Percentiles rank a stretch among this genome's conserved stretches.
Evolutionary conservation across 1,140 invertebrate genomes (phyloP).

Genomic region (Physella acuta): DNA sequence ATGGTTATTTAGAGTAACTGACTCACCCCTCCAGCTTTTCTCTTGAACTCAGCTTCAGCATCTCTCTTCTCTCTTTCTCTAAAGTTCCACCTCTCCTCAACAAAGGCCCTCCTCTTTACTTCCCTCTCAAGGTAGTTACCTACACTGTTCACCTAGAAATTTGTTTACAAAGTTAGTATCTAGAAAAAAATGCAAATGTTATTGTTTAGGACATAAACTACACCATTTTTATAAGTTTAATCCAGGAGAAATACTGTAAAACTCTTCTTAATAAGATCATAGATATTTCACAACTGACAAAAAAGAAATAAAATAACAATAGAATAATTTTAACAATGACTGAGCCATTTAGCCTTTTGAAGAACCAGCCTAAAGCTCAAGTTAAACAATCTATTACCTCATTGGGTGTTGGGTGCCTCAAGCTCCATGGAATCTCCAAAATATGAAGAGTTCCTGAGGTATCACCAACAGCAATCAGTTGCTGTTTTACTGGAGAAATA

Average conservation of each 20-base stretch:
- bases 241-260: no score
- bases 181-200: no score
- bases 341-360: no score
- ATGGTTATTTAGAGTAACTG: not conserved
- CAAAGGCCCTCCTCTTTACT: slow-evolving; percentile 56
- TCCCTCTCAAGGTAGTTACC: slow-evolving; percentile 58
- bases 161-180: no score
- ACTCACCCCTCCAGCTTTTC: slow-evolving; percentile 54
- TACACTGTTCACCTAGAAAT: slow-evolving; percentile 49
- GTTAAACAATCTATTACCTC: no score
- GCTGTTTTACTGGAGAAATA: slow-evolving; percentile 52
- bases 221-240: no score
- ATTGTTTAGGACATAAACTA: no score
- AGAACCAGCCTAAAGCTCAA: no score
- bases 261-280: no score
- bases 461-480: slow-evolving; percentile 59
- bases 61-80: slow-evolving; percentile 58
- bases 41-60: slow-evolving; percentile 51
- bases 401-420: slow-evolving; percentile 49
- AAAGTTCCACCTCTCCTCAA: slow-evolving; percentile 56
- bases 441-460: slow-evolving; percentile 58
- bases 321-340: slow-evolving; percentile 1
- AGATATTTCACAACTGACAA: no score
- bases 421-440: slow-evolving; percentile 59
- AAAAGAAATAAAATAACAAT: not conserved